Conservation (phyloP, 2,888 invertebrate species). For the Phengaris arion region DNA sequence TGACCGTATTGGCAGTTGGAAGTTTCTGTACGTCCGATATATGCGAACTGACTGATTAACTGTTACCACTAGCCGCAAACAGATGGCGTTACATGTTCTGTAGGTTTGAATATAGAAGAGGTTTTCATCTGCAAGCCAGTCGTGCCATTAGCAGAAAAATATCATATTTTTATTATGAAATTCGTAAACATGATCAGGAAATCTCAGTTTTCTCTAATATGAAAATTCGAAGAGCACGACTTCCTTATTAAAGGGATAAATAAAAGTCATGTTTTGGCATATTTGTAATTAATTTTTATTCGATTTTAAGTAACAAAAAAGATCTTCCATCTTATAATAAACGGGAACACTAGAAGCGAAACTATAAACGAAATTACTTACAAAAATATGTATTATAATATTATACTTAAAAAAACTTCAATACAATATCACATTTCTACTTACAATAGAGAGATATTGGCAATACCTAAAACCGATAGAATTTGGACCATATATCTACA, state of each 20-base stretch:
- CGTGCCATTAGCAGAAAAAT: too few relatives aligned
- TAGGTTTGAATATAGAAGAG: too few relatives aligned
- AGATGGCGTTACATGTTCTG: background rate
- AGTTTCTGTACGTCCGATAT: too few relatives aligned
- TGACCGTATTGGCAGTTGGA: too few relatives aligned
- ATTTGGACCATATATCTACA: constrained; percentile 60
- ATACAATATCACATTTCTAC: constrained; percentile 81
- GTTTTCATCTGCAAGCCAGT: too few relatives aligned
- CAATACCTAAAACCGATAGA: constrained; percentile 60
- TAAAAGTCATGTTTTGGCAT: constrained; percentile 71
- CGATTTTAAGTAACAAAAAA: constrained; percentile 79
- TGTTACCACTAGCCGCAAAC: background rate
- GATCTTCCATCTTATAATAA: constrained; percentile 72
- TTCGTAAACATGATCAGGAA: too few relatives aligned
- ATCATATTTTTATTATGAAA: too few relatives aligned
- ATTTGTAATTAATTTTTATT: constrained; percentile 78
- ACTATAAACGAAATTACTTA: constrained; percentile 76
- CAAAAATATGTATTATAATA: constrained; percentile 77
- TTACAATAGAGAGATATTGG: constrained; percentile 80
- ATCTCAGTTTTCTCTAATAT: too few relatives aligned
- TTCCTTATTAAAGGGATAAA: constrained; percentile 39
- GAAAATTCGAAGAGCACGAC: too few relatives aligned
- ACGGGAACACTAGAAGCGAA: constrained; percentile 74
- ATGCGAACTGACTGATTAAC: background rate
- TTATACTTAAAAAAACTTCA: constrained; percentile 74